phyloP scores from a whole-genome alignment of 2,888 invertebrate species.

The Leistus spinibarbis region DNA sequence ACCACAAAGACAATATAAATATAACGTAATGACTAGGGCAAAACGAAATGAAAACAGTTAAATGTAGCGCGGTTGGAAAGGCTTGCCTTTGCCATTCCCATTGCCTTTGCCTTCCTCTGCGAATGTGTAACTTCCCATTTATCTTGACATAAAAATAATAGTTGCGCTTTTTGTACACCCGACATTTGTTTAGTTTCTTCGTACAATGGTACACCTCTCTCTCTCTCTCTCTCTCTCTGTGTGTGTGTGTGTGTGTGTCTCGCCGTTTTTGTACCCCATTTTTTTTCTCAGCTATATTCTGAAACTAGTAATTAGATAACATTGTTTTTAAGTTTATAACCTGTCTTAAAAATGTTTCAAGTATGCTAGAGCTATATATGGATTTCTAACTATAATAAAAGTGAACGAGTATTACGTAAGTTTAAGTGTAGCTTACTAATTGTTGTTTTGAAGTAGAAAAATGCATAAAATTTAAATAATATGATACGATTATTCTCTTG shows the following conservation, averaged over 20 bases:
- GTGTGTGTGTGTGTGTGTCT: background rate
- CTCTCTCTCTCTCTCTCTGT: too few species aligned
- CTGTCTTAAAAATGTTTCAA: background rate
- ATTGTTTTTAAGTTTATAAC: conserved; percentile 5
- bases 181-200: background rate
- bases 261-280: background rate
- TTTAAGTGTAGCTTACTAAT: background rate
- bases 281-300: too few species aligned
- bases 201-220: background rate
- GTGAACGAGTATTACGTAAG: background rate
- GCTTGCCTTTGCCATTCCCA: background rate
- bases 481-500: too few species aligned
- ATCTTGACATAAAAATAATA: conserved; percentile 27
- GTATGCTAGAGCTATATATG: background rate
- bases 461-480: background rate
- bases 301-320: background rate
- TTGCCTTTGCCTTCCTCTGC: conserved; percentile 3
- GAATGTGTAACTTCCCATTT: conserved; percentile 16
- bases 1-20: background rate
- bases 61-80: background rate
- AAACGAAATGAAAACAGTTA: background rate
- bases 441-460: background rate
- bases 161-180: conserved; percentile 16
- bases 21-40: background rate
- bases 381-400: conserved; percentile 24